phyloP scores from a whole-genome alignment of 2,113 vertebrate species.

The Austrofundulus limnaeus region DNA sequence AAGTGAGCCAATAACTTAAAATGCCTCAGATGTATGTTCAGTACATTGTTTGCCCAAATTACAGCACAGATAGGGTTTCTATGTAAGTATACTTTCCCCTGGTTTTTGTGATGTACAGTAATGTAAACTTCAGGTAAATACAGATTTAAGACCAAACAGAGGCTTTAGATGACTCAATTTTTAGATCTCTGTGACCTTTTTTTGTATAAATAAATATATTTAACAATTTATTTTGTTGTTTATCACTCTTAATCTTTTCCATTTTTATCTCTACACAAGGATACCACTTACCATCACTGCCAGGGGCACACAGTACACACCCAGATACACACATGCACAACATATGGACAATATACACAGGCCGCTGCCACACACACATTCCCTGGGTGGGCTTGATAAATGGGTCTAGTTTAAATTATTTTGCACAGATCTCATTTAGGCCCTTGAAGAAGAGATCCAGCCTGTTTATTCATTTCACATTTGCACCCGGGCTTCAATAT shows the following conservation, averaged over 20 bases:
- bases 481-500: constrained; percentile 82
- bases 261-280: constrained; percentile 60
- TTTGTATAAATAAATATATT: constrained; percentile 16
- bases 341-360: constrained; percentile 63
- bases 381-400: constrained; percentile 78
- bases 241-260: constrained; percentile 60
- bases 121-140: neutral
- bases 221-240: constrained; percentile 45
- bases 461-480: constrained; percentile 86
- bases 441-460: constrained; percentile 85
- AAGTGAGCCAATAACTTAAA: neutral
- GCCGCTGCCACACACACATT: constrained; percentile 59
- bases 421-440: constrained; percentile 86
- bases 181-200: constrained; percentile 39
- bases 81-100: neutral
- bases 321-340: constrained; percentile 34
- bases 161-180: constrained; percentile 6
- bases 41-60: constrained; percentile 1
- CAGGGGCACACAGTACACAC: constrained; percentile 24
- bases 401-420: constrained; percentile 86
- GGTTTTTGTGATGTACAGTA: neutral
- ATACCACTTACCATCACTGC: constrained; percentile 69
- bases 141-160: too few relatives aligned
- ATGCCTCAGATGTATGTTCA: neutral
- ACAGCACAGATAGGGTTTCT: neutral